phyloP scores from a whole-genome alignment of 2,797 vertebrate genomes.

The Melanotaenia trifasciata region DNA sequence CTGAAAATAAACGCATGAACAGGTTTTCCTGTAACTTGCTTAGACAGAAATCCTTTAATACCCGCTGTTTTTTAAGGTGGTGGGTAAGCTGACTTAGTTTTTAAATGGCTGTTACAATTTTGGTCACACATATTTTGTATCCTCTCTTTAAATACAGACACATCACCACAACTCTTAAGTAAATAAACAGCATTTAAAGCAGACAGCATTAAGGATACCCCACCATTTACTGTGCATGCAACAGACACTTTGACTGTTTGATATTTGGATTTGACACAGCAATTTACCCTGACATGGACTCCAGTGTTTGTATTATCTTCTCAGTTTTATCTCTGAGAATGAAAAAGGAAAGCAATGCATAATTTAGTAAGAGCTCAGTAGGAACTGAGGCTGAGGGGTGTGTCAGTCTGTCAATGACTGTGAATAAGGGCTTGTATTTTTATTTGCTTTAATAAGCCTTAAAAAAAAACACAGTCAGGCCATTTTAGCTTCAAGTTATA shows the following conservation, averaged over 20 bases:
- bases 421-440: background rate
- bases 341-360: background rate
- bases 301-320: background rate
- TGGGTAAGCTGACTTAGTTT: background rate
- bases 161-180: background rate
- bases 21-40: background rate
- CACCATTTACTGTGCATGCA: background rate
- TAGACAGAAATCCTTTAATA: background rate
- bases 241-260: background rate
- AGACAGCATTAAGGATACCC: background rate
- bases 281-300: too few species aligned
- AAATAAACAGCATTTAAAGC: background rate
- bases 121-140: background rate
- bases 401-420: background rate
- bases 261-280: background rate
- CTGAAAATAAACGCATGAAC: background rate
- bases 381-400: background rate
- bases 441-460: background rate
- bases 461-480: background rate
- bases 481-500: too few species aligned
- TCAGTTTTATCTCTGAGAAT: background rate
- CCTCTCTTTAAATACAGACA: background rate
- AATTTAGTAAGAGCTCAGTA: background rate
- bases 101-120: background rate
- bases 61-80: background rate